Percentiles rank a stretch among this genome's conserved stretches.
These are phyloP conservation scores for Podarcis muralis DNA, from an alignment of 2,113 vertebrate genomes.

Conservation along the genomic window DNA sequence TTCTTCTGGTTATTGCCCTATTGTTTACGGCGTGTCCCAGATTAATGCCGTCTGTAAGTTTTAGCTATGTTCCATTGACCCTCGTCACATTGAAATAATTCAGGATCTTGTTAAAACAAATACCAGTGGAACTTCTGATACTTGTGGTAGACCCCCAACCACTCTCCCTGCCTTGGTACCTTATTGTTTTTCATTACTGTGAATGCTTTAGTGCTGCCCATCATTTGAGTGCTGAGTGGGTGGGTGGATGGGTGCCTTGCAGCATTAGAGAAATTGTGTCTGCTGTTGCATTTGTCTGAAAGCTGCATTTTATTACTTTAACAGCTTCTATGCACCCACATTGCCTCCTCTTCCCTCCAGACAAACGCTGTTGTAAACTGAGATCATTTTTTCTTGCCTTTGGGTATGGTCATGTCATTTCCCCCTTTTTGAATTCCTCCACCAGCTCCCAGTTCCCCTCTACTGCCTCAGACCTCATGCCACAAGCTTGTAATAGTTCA, in stretches of 20 bases:
- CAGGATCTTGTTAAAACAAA: not conserved
- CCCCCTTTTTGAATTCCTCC: conserved; percentile 14
- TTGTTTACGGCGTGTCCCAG: not conserved
- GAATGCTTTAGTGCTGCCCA: not conserved
- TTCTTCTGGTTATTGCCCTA: not conserved
- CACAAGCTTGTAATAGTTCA: not conserved
- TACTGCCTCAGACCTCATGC: not conserved
- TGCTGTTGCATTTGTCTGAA: not conserved
- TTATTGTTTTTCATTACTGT: not conserved
- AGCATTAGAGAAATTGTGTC: not conserved
- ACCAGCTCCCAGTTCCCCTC: not conserved
- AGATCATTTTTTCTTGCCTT: not conserved
- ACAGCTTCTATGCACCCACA: not conserved
- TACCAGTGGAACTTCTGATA: not conserved
- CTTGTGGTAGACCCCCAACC: not conserved
- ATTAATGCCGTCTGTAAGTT: not conserved
- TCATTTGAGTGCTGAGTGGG: not conserved
- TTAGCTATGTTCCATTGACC: not conserved
- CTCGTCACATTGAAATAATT: not conserved
- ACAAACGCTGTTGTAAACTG: not conserved
- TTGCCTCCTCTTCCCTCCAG: not conserved
- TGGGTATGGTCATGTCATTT: not conserved
- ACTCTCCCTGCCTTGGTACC: fast-evolving
- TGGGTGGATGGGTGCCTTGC: not conserved
- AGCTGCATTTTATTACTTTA: not conserved